These are phyloP conservation scores for Drosophila melanosoma DNA, from an alignment of 2,888 invertebrate species.

Conservation along the genomic window DNA sequence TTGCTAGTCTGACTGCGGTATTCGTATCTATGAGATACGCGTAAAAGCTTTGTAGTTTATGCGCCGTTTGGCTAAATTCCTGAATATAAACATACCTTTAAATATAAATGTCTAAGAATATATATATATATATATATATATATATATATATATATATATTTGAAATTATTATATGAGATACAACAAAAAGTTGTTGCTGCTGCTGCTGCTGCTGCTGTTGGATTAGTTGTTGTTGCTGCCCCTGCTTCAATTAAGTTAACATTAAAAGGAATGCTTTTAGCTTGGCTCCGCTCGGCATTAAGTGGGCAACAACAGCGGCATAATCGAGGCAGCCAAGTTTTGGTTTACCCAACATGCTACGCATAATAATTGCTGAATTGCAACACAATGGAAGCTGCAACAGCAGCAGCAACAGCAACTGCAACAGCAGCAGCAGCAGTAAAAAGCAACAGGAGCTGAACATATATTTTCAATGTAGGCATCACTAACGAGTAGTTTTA, in stretches of 20 bases:
- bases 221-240: slow-evolving; percentile 28
- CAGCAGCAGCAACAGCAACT: slow-evolving; percentile 16
- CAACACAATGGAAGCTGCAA: slow-evolving; percentile 54
- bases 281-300: slow-evolving; percentile 42
- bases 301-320: slow-evolving; percentile 45
- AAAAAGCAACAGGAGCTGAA: slow-evolving; percentile 14
- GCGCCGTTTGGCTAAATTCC: slow-evolving; percentile 72
- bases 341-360: slow-evolving; percentile 71
- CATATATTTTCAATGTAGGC: background rate
- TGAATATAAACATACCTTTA: slow-evolving; percentile 38
- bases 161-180: slow-evolving; percentile 63
- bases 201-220: slow-evolving; percentile 8
- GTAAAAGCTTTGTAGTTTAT: slow-evolving; percentile 80
- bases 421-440: slow-evolving; percentile 3
- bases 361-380: slow-evolving; percentile 74
- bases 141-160: slow-evolving; percentile 33
- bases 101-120: slow-evolving; percentile 9
- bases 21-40: slow-evolving; percentile 72
- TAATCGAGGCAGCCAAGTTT: slow-evolving; percentile 38
- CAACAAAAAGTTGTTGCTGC: slow-evolving; percentile 42
- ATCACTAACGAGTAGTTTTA: slow-evolving; percentile 32
- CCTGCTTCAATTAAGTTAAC: slow-evolving; percentile 74
- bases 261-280: slow-evolving; percentile 80
- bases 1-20: slow-evolving; percentile 21
- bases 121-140: slow-evolving; percentile 23